phyloP scores from a whole-genome alignment of 2,113 vertebrate species.

The Syrrhaptes paradoxus region DNA sequence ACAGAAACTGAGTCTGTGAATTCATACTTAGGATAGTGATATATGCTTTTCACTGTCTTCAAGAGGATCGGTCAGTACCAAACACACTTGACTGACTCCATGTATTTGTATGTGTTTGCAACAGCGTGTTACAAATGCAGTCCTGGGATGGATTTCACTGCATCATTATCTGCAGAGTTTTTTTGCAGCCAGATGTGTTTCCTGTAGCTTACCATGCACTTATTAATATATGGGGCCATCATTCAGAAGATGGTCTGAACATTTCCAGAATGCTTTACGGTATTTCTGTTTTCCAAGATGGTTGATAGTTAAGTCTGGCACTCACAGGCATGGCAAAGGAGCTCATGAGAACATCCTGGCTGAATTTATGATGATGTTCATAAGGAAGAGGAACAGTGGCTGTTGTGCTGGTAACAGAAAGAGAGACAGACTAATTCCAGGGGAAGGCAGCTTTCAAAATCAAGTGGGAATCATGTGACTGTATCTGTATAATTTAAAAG shows the following conservation, averaged over 20 bases:
- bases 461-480: conserved; percentile 5
- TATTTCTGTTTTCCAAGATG: not conserved
- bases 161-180: not conserved
- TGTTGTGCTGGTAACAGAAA: not conserved
- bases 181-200: not conserved
- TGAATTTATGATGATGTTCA: not conserved
- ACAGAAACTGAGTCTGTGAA: not conserved
- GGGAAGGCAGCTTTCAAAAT: conserved; percentile 39
- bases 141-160: not conserved
- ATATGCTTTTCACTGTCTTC: not conserved
- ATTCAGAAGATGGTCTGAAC: not conserved
- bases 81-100: not conserved
- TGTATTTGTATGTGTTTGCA: not conserved
- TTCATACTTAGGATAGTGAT: not conserved
- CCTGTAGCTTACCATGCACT: not conserved
- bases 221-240: not conserved
- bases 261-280: not conserved
- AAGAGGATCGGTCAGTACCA: not conserved
- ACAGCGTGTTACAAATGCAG: not conserved
- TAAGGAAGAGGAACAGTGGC: not conserved
- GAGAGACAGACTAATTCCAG: conserved; percentile 7
- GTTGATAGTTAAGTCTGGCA: not conserved
- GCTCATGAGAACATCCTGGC: not conserved
- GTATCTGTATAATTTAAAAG: conserved; percentile 28
- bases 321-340: not conserved